Evolutionary conservation across 1,140 invertebrate species (phyloP).

Genomic region (Mylabris phalerata): DNA sequence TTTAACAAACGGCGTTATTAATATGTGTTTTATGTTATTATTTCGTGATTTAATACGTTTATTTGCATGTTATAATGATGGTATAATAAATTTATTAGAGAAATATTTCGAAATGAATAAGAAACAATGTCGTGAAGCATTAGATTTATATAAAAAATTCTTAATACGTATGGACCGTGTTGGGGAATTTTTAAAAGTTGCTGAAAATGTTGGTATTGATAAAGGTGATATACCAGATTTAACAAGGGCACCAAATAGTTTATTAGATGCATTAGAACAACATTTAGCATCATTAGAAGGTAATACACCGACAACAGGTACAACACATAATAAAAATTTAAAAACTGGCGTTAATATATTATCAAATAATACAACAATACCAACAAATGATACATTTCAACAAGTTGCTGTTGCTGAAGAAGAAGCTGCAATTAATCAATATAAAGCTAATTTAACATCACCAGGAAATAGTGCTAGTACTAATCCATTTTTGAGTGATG

Average conservation of each 20-base stretch:
- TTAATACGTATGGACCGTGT: constrained; percentile 98
- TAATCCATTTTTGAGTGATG: constrained; percentile 77
- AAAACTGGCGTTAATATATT: constrained; percentile 85
- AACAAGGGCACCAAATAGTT: constrained; percentile 96
- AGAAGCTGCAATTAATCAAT: constrained; percentile 88
- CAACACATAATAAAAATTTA: constrained; percentile 76
- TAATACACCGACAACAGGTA: constrained; percentile 73
- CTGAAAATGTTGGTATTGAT: constrained; percentile 96
- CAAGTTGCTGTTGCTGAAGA: constrained; percentile 90
- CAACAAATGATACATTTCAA: constrained; percentile 74
- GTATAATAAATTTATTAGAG: constrained; percentile 97
- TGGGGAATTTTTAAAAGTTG: constrained; percentile 96
- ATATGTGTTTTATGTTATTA: constrained; percentile 96
- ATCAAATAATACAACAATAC: constrained; percentile 77
- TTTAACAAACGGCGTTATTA: constrained; percentile 97
- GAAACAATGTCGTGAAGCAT: constrained; percentile 93
- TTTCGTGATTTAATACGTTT: constrained; percentile 97
- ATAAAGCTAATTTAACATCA: constrained; percentile 82
- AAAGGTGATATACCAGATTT: constrained; percentile 98
- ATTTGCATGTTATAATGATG: constrained; percentile 99
- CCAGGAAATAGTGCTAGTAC: constrained; percentile 57
- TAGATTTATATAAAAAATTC: constrained; percentile 99
- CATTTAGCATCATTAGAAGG: constrained; percentile 92
- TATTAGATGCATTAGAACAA: constrained; percentile 95
- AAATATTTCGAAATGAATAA: constrained; percentile 99